Base-by-base conservation (phyloP, 2,113 vertebrate species). In the Melospiza georgiana region DNA sequence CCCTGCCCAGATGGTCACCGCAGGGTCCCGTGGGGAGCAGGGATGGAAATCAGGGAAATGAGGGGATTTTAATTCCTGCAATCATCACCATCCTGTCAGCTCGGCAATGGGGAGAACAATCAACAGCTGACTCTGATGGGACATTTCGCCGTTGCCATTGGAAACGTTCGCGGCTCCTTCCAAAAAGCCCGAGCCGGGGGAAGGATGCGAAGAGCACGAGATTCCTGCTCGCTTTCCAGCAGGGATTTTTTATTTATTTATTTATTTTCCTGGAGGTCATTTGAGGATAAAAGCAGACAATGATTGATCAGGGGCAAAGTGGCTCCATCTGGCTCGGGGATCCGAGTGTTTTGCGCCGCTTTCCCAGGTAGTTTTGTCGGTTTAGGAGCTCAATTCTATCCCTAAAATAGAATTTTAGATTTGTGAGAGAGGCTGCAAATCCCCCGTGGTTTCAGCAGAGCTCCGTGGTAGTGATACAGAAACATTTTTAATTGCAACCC, bases 81-180 rank as follows among this genome's bases (percentile, higher is more conserved):
- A 59, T 78, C 90, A 90, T 96, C 87, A 75, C 69, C 90, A 49
- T 86, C 52, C 52, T 95, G 92, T 93, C 96, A 96, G 78, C 84
- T 63, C 93, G 76, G 61, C 51, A 73, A 84, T 57, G 88, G 11
- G 10, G 33, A 78, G 93, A 96, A 95, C 92, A 96, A 96, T 90
- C 96, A 84, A 52, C 85, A 41, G 93, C 82, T 72, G 79, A 92
- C 94, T 83, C 88, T 81, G 95, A 61, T 77, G 95, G 96, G 96
- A 97, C 92, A 78, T 92, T 88, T 90, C 73, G 90, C 92, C 33
- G 96, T 96, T 97, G 95, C 95, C 55, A 96, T 95, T 55, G 95
- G 96, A 96, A 96, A 97, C 96, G 76, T 94, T 93, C 85, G 4
- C 89, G 87, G 82, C 37, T 94, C 91, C 92, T 95, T 90, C 92